These are phyloP conservation scores for Myiozetetes cayanensis DNA, from an alignment of 2,113 vertebrate species.

Conservation along the genomic window DNA sequence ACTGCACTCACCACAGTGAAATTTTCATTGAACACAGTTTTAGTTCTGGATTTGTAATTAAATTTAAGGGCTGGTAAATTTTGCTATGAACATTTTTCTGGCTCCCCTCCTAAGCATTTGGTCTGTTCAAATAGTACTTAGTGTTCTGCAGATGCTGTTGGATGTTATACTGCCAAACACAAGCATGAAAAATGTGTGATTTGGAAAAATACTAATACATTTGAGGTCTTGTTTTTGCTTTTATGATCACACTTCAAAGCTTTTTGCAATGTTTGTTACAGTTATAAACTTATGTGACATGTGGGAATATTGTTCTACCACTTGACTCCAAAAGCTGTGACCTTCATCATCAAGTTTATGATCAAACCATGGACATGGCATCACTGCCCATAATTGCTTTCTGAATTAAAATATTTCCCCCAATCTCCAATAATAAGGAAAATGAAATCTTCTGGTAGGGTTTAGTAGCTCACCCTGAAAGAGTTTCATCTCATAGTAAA, in stretches of 20 bases:
- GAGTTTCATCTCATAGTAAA: not conserved
- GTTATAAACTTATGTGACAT: not conserved
- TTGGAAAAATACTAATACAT: conserved; percentile 4
- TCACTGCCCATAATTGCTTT: not conserved
- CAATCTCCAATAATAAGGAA: not conserved
- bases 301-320: not conserved
- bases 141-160: conserved; percentile 38
- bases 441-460: not conserved
- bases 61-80: conserved; percentile 38
- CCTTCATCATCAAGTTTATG: not conserved
- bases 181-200: not conserved
- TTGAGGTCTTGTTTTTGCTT: not conserved
- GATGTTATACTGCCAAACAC: not conserved
- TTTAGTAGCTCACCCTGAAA: conserved; percentile 14
- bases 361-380: not conserved
- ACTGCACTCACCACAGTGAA: not conserved
- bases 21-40: not conserved
- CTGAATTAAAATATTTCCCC: not conserved
- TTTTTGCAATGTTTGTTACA: not conserved
- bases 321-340: not conserved
- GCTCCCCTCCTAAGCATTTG: conserved; percentile 30
- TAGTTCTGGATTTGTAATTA: conserved; percentile 43
- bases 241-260: not conserved
- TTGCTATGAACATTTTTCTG: conserved; percentile 39
- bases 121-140: conserved; percentile 18